phyloP scores from a whole-genome alignment of 1,140 invertebrate genomes.

The Fopius arisanus region DNA sequence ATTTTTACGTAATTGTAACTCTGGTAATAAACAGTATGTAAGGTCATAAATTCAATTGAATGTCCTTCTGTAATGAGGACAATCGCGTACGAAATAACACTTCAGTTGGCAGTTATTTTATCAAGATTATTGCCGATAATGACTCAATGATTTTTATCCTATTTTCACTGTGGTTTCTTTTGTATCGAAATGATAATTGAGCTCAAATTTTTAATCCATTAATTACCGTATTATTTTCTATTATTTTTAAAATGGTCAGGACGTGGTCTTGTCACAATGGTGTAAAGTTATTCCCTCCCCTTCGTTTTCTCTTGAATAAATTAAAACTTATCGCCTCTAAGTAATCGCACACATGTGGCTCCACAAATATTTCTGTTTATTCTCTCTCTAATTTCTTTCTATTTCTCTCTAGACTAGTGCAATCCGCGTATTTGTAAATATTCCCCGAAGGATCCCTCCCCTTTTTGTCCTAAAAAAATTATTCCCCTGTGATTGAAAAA shows the following conservation, averaged over 20 bases:
- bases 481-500: not conserved
- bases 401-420: conserved; percentile 27
- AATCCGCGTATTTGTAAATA: conserved; percentile 28
- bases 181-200: not conserved
- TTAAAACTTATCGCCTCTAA: not conserved
- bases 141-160: not conserved
- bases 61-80: conserved; percentile 10
- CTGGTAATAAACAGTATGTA: conserved; percentile 16
- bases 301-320: not conserved
- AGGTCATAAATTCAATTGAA: conserved; percentile 7
- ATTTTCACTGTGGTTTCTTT: not conserved
- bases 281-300: conserved; percentile 6
- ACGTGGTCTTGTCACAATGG: conserved; percentile 2
- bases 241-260: not conserved
- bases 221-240: not conserved
- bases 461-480: conserved; percentile 33
- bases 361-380: conserved; percentile 17
- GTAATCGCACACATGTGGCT: not conserved
- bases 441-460: conserved; percentile 17
- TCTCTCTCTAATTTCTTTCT: conserved; percentile 20
- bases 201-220: not conserved
- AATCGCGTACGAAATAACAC: not conserved
- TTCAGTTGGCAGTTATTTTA: not conserved
- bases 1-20: conserved; percentile 23
- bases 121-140: not conserved